Evolutionary conservation across 2,888 invertebrate species (phyloP).

Genomic region (Alviniconcha strummeri): DNA sequence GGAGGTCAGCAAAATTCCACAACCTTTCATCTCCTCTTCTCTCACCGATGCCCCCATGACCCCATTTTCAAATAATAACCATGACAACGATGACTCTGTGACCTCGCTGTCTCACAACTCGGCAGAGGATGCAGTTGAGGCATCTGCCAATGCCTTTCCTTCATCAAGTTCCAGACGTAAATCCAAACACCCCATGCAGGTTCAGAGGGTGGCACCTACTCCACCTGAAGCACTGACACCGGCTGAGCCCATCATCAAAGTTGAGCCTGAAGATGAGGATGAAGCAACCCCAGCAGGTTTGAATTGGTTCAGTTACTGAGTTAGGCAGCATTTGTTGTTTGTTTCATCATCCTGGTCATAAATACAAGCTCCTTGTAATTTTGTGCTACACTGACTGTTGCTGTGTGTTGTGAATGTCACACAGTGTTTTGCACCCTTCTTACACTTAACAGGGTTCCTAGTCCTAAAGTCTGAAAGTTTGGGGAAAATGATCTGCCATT

Average conservation of each 20-base stretch:
- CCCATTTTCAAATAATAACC: neutral
- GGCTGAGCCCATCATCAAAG: neutral
- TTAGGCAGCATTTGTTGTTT: neutral
- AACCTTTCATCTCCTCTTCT: slow-evolving; percentile 25
- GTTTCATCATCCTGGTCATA: neutral
- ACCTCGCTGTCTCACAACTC: slow-evolving; percentile 19
- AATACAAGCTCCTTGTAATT: neutral
- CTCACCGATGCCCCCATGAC: slow-evolving; percentile 25
- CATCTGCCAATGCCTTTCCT: neutral
- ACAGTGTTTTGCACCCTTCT: too few species aligned
- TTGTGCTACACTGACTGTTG: too few species aligned
- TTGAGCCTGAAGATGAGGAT: neutral
- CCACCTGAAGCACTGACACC: neutral
- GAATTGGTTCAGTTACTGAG: neutral
- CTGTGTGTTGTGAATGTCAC: neutral
- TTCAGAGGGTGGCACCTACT: neutral
- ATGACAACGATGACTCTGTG: neutral
- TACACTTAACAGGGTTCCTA: too few species aligned
- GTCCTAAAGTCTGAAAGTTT: neutral
- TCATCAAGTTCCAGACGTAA: slow-evolving; percentile 23
- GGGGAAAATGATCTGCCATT: too few species aligned
- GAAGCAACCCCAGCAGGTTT: neutral
- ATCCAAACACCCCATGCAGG: slow-evolving; percentile 10
- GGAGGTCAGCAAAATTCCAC: neutral
- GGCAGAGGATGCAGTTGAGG: neutral